Evolutionary conservation across 2,113 vertebrate species (phyloP), one percentile per base, ranked within the genome.

Genomic region (Eulemur macaco): DNA sequence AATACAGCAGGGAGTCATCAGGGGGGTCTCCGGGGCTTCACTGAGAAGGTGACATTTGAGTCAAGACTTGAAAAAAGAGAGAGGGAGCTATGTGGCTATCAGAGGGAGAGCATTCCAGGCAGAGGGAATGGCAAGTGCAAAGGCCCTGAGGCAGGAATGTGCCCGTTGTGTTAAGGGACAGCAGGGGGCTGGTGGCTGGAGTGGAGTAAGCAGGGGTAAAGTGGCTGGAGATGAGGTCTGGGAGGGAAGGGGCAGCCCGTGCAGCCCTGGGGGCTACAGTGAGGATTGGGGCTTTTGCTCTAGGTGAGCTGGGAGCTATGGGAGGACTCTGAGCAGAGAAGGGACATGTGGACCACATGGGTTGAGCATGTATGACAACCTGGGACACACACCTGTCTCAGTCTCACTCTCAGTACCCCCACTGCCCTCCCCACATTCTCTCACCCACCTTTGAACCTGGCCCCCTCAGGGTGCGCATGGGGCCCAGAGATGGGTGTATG

Each of bases 341-440:
- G 42, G 47, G 54, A 42, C 4, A 0, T 0, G 11, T 10, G 18
- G 9, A 7, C 17, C 12, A 2, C 4, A 1, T 2, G n/a, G 74
- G 6, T 0, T 2, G 42, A 58, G 25, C 29, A 5, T 2, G 13
- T 3, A 0, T 52, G 25, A 64, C 42, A 58, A 4, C 37, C 42
- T 15, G 25, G 58, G 6, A 18, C 27, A 10, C 0, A 3, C 18
- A 52, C 23, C 11, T 2, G 4, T 27, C 25, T 56, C 73, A 27
- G 37, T 4, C 56, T 50, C 50, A 0, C 9, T 50, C 25, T 25
- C 14, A 10, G 13, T 14, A 14, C 25, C 14, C 47, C 54, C 17
- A 5, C 37, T 2, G 0, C 8, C 23, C 29, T 21, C 3, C 25
- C 27, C 17, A 18, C 10, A 4, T 1, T 3, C 58, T 20, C 66